phyloP scores from a whole-genome alignment of 2,797 vertebrate species.

The Sebastes oblongus region DNA sequence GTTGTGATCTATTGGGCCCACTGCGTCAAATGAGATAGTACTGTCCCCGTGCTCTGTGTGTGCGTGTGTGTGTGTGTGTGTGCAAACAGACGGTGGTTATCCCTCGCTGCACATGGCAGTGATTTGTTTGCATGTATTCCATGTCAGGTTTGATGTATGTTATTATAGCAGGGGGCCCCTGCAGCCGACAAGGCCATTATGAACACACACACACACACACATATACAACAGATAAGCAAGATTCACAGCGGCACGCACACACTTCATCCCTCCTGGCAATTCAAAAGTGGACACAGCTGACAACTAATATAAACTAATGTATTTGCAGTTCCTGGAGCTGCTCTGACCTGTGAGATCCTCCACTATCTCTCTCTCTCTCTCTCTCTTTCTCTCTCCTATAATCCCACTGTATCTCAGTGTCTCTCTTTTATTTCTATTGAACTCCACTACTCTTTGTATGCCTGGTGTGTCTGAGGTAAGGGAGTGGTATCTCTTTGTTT shows the following conservation, averaged over 20 bases:
- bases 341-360: background rate
- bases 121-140: slow-evolving; percentile 76
- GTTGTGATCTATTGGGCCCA: slow-evolving; percentile 10
- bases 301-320: slow-evolving; percentile 41
- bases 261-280: slow-evolving; percentile 24
- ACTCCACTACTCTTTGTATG: no score
- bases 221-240: background rate
- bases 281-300: slow-evolving; percentile 28
- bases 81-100: slow-evolving; percentile 7
- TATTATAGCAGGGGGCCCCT: slow-evolving; percentile 51
- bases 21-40: slow-evolving; percentile 10
- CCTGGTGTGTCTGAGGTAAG: no score
- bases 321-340: slow-evolving; percentile 8
- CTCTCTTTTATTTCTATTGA: background rate
- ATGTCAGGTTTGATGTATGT: slow-evolving; percentile 67
- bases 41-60: slow-evolving; percentile 2
- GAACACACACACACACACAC: slow-evolving; percentile 3
- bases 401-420: background rate
- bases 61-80: background rate
- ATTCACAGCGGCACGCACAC: slow-evolving; percentile 1
- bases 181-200: slow-evolving; percentile 34
- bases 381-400: background rate
- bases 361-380: background rate
- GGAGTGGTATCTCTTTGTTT: no score
- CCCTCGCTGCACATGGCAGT: slow-evolving; percentile 25